These are phyloP conservation scores for Colletes gigas DNA, from an alignment of 1,140 invertebrate genomes.

Conservation along the genomic window DNA sequence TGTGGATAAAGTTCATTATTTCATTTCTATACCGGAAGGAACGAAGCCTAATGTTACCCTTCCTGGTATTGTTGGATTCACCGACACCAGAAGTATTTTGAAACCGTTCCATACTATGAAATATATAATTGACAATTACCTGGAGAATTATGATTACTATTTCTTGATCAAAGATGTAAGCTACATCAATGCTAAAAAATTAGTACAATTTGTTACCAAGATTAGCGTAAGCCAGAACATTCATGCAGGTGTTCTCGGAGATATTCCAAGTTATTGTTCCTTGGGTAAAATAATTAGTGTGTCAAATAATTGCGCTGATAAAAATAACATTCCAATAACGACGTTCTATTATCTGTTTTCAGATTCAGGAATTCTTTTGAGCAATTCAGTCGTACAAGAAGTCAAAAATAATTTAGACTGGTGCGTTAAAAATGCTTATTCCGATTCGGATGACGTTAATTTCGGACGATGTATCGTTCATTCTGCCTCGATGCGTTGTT, in stretches of 20 bases:
- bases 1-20: constrained; percentile 89
- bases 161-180: constrained; percentile 91
- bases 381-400: constrained; percentile 88
- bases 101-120: constrained; percentile 93
- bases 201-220: constrained; percentile 86
- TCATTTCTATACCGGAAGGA: constrained; percentile 86
- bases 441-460: constrained; percentile 89
- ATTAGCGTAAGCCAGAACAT: constrained; percentile 92
- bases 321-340: constrained; percentile 5
- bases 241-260: constrained; percentile 86
- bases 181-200: constrained; percentile 88
- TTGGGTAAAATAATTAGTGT: constrained; percentile 80
- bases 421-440: constrained; percentile 92
- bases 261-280: constrained; percentile 82
- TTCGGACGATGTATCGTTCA: constrained; percentile 91
- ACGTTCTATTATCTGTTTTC: constrained; percentile 56
- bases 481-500: constrained; percentile 84
- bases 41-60: constrained; percentile 86
- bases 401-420: constrained; percentile 89
- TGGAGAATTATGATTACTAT: constrained; percentile 95
- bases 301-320: not conserved
- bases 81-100: constrained; percentile 87
- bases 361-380: constrained; percentile 89
- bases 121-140: constrained; percentile 93
- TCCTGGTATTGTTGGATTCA: constrained; percentile 91